Percentiles rank a stretch among this genome's conserved stretches.
These are phyloP conservation scores for Tokudaia muenninki DNA, from an alignment of 2,797 vertebrate species.

Conservation along the genomic window DNA sequence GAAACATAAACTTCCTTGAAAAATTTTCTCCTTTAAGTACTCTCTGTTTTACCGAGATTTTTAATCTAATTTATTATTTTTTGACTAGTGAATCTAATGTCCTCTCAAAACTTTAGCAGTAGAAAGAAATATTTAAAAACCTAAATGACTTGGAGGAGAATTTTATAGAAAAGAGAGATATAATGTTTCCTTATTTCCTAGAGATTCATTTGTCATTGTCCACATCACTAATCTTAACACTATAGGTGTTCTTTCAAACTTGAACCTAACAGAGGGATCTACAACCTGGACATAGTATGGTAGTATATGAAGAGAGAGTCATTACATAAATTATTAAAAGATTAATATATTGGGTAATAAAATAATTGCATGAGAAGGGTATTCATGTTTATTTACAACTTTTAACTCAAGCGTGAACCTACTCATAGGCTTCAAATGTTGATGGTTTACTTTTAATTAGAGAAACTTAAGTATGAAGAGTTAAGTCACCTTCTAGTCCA, in stretches of 20 bases:
- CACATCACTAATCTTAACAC: slow-evolving; percentile 24
- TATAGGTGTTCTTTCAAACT: slow-evolving; percentile 36
- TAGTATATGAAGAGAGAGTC: slow-evolving; percentile 48
- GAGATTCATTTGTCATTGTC: slow-evolving; percentile 37
- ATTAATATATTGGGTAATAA: slow-evolving; percentile 78
- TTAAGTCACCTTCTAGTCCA: slow-evolving; percentile 80
- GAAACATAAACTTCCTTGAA: slow-evolving; percentile 29
- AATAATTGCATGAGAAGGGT: slow-evolving; percentile 80
- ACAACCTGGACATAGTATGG: background rate
- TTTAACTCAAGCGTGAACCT: slow-evolving; percentile 75
- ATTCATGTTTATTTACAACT: slow-evolving; percentile 85
- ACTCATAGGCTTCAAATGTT: slow-evolving; percentile 67
- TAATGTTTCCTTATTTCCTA: slow-evolving; percentile 46
- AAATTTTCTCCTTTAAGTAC: background rate
- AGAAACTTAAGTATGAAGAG: slow-evolving; percentile 79
- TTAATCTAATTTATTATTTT: background rate
- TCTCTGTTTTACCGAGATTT: slow-evolving; percentile 3
- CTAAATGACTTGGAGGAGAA: background rate
- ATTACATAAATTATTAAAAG: slow-evolving; percentile 61
- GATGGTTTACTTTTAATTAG: slow-evolving; percentile 61
- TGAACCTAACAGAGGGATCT: slow-evolving; percentile 51
- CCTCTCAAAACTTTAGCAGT: background rate
- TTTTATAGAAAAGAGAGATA: slow-evolving; percentile 54
- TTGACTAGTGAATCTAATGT: slow-evolving; percentile 22
- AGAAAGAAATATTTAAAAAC: slow-evolving; percentile 49